Evolutionary conservation across 2,113 vertebrate species (phyloP).

Genomic region (Lycaon pictus): DNA sequence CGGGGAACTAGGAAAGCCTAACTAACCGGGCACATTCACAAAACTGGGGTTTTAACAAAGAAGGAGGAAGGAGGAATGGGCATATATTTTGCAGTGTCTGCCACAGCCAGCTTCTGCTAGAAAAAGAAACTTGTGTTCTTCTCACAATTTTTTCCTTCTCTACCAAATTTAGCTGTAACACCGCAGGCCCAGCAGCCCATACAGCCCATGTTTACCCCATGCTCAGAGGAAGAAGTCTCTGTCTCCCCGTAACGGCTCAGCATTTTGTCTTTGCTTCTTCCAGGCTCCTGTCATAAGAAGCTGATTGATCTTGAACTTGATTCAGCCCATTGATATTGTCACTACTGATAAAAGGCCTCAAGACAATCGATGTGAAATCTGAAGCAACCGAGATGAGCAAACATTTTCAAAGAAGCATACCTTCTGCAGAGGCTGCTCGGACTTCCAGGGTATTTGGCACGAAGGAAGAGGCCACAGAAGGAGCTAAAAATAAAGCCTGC

Average conservation of each 20-base stretch:
- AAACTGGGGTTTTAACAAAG: background rate
- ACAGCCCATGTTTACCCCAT: background rate
- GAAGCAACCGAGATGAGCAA: background rate
- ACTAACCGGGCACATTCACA: background rate
- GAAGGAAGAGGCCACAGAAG: background rate
- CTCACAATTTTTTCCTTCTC: background rate
- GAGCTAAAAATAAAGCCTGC: slow-evolving; percentile 60
- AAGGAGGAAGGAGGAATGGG: background rate
- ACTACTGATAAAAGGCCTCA: slow-evolving; percentile 39
- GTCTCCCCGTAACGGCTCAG: background rate
- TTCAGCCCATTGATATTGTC: background rate
- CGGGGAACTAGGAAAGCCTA: background rate
- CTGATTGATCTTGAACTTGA: slow-evolving; percentile 61
- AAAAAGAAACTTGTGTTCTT: background rate
- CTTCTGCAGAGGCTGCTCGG: background rate
- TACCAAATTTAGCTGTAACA: slow-evolving; percentile 22
- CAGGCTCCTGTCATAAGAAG: background rate
- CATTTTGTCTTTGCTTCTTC: background rate
- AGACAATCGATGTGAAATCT: slow-evolving; percentile 15
- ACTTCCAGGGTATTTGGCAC: background rate
- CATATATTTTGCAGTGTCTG: background rate
- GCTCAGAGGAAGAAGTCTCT: background rate
- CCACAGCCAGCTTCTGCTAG: background rate
- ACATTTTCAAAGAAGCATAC: background rate
- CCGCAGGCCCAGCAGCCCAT: background rate